Evolutionary conservation across 2,113 vertebrate genomes (phyloP).

Genomic region (Spea bombifrons): DNA sequence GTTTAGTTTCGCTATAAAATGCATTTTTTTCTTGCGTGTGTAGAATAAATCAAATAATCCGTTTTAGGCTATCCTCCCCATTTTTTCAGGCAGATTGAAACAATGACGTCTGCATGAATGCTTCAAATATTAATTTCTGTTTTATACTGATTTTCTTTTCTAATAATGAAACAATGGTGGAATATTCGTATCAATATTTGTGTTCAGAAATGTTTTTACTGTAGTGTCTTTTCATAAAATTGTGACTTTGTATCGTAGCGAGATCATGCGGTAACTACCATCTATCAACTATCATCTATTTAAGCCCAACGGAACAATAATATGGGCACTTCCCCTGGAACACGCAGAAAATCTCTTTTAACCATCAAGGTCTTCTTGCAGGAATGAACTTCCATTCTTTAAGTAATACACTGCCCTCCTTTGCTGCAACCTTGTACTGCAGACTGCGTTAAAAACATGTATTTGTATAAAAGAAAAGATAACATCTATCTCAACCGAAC

Average conservation of each 20-base stretch:
- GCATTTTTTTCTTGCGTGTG: too few species aligned
- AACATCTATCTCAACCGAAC: too few species aligned
- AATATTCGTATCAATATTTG: background rate
- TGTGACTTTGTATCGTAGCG: background rate
- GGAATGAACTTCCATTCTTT: constrained; percentile 1
- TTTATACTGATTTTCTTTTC: too few species aligned
- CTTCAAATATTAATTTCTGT: too few species aligned
- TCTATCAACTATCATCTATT: constrained; percentile 20
- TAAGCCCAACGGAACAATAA: constrained; percentile 26
- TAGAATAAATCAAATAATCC: too few species aligned
- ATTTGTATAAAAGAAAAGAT: too few species aligned
- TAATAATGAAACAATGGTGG: background rate
- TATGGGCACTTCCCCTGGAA: constrained; percentile 6
- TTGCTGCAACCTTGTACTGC: constrained; percentile 34
- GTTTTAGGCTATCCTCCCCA: too few species aligned
- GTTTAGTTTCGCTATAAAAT: too few species aligned
- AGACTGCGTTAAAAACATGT: background rate
- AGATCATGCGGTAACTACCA: constrained; percentile 17
- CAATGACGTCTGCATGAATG: too few species aligned
- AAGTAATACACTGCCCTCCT: constrained; percentile 36
- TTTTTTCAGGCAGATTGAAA: too few species aligned
- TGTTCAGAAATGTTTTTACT: background rate
- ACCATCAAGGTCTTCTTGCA: background rate
- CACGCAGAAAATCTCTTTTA: background rate
- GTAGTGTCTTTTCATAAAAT: background rate